Percentiles rank a stretch among this genome's conserved stretches.
Conservation (phyloP, 2,113 vertebrate species). For the Erythrocercus mccallii region DNA sequence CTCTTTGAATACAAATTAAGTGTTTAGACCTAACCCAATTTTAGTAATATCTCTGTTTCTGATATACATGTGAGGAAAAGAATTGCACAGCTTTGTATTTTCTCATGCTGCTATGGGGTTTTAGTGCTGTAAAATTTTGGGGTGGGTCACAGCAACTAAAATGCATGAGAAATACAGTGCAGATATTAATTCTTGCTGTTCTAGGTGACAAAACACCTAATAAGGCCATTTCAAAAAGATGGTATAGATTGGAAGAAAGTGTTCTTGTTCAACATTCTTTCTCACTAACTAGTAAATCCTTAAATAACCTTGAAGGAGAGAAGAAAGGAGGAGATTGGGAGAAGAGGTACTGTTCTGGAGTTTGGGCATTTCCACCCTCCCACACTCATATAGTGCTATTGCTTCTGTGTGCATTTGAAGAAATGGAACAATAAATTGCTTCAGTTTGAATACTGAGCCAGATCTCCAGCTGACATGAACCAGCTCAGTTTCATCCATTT, state of each 20-base stretch:
- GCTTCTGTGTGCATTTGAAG: neutral
- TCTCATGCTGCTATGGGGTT: neutral
- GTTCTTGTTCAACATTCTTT: neutral
- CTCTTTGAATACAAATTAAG: neutral
- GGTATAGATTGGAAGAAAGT: neutral
- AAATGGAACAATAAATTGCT: neutral
- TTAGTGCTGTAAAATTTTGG: neutral
- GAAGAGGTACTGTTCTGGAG: neutral
- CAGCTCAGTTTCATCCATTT: neutral
- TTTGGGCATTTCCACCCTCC: neutral
- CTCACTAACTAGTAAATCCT: neutral
- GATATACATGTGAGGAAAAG: neutral
- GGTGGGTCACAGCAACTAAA: neutral
- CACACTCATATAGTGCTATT: neutral
- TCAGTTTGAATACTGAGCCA: neutral
- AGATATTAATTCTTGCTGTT: neutral
- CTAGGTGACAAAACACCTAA: neutral
- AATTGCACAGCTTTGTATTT: neutral
- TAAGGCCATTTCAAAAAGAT: neutral
- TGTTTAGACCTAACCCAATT: neutral
- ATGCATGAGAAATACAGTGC: neutral
- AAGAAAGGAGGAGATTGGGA: neutral
- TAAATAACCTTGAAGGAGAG: neutral
- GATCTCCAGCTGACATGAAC: neutral
- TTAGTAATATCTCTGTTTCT: neutral